Evolutionary conservation across 2,797 vertebrate genomes (phyloP).

Genomic region (Nyctalus aviator): DNA sequence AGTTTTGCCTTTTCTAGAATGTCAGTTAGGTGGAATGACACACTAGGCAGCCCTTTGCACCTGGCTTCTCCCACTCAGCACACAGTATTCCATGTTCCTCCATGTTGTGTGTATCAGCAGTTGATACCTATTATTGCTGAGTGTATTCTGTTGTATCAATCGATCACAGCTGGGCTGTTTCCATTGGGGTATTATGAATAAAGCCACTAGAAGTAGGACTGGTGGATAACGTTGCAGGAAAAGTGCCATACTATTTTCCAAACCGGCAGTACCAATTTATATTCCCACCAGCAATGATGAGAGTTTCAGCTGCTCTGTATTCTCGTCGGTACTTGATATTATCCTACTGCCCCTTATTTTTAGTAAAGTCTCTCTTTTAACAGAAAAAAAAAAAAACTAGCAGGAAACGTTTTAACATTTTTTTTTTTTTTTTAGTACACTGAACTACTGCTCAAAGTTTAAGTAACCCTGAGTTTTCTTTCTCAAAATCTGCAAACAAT

Average conservation of each 20-base stretch:
- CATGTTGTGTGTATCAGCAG: background rate
- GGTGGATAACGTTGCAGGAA: background rate
- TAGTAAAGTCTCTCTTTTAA: background rate
- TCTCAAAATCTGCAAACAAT: background rate
- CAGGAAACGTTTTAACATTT: background rate
- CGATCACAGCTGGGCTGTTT: background rate
- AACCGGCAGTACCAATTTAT: background rate
- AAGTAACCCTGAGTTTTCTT: conserved; percentile 13
- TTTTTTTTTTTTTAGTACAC: conserved; percentile 40
- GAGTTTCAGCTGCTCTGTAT: background rate
- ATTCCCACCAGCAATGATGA: background rate
- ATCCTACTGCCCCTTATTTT: background rate
- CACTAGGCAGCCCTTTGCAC: background rate
- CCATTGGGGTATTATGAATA: background rate
- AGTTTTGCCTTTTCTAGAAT: background rate
- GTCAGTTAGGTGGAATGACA: background rate
- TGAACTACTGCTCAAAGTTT: background rate
- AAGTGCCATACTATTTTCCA: background rate
- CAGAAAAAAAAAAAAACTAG: conserved; percentile 48
- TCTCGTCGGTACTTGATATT: background rate
- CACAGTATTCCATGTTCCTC: background rate
- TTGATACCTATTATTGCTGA: background rate
- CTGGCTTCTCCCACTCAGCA: background rate
- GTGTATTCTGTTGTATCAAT: too few relatives aligned
- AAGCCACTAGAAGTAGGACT: background rate